Evolutionary conservation across 2,797 vertebrate species (phyloP).

Genomic region (Myripristis jacobus): DNA sequence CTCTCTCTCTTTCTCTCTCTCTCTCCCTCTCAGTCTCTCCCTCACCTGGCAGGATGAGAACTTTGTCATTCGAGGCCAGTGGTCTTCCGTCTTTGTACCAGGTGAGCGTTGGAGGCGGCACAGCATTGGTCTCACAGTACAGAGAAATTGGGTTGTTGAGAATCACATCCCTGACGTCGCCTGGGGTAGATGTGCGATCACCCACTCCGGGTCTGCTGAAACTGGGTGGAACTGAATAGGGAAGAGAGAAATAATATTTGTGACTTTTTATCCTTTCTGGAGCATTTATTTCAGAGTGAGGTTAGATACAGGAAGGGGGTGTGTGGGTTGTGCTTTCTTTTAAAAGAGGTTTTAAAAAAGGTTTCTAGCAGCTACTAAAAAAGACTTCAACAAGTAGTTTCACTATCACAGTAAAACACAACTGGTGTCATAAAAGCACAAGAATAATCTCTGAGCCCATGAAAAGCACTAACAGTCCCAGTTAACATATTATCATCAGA

Average conservation of each 20-base stretch:
- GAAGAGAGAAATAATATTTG: neutral
- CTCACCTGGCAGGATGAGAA: conserved; percentile 92
- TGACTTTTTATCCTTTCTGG: neutral
- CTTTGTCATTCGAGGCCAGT: conserved; percentile 88
- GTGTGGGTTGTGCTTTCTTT: too few relatives aligned
- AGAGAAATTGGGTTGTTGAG: conserved; percentile 94
- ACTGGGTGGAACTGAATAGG: conserved; percentile 90
- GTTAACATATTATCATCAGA: conserved; percentile 60
- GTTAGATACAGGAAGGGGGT: neutral
- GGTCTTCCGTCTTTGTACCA: conserved; percentile 94
- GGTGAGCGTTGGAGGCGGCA: conserved; percentile 93
- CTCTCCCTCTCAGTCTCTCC: too few relatives aligned
- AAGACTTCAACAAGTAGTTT: neutral
- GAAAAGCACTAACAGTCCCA: conserved; percentile 37
- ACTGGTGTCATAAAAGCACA: neutral
- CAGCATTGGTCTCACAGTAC: conserved; percentile 94
- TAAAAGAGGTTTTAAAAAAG: too few relatives aligned
- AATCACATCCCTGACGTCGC: conserved; percentile 88
- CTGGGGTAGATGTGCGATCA: conserved; percentile 74
- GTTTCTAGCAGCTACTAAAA: neutral
- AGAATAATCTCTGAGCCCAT: conserved; percentile 7
- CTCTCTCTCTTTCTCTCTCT: too few relatives aligned
- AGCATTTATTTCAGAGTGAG: neutral
- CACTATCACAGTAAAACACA: neutral
- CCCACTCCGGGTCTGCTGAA: conserved; percentile 86